phyloP scores from a whole-genome alignment of 2,888 invertebrate species.

The Ophion slaviceki region DNA sequence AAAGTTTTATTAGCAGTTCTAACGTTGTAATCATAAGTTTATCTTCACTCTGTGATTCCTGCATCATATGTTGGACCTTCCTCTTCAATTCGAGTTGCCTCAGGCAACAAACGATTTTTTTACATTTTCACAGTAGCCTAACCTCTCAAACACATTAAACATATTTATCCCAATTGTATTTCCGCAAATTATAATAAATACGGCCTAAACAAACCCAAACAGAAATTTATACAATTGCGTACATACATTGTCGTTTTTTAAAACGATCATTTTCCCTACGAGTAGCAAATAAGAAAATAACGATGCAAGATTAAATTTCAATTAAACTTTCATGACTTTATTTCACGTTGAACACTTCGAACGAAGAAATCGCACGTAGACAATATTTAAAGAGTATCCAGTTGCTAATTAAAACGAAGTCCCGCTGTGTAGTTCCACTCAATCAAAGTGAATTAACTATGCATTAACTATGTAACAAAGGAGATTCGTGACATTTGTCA shows the following conservation, averaged over 20 bases:
- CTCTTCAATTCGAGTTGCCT: no score
- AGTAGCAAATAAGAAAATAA: not conserved
- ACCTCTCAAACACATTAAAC: no score
- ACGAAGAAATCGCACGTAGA: conserved; percentile 30
- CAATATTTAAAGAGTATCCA: not conserved
- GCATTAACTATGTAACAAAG: not conserved
- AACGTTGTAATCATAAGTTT: no score
- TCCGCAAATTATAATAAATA: no score
- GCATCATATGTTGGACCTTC: no score
- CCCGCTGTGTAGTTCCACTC: not conserved
- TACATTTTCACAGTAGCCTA: no score
- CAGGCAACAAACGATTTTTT: no score
- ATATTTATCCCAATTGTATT: no score
- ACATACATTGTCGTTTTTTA: not conserved
- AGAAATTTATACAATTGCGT: no score
- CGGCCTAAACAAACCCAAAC: no score
- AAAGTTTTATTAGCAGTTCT: no score
- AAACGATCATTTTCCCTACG: not conserved
- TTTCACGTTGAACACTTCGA: not conserved
- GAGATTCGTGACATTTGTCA: conserved; percentile 14
- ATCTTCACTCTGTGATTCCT: no score
- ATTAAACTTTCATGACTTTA: not conserved
- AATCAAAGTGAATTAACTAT: not conserved
- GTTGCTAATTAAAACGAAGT: conserved; percentile 27
- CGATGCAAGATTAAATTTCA: not conserved